Percentiles rank a stretch among this genome's conserved stretches.
Evolutionary conservation across 2,113 vertebrate species (phyloP).

Genomic region (Lutjanus erythropterus): DNA sequence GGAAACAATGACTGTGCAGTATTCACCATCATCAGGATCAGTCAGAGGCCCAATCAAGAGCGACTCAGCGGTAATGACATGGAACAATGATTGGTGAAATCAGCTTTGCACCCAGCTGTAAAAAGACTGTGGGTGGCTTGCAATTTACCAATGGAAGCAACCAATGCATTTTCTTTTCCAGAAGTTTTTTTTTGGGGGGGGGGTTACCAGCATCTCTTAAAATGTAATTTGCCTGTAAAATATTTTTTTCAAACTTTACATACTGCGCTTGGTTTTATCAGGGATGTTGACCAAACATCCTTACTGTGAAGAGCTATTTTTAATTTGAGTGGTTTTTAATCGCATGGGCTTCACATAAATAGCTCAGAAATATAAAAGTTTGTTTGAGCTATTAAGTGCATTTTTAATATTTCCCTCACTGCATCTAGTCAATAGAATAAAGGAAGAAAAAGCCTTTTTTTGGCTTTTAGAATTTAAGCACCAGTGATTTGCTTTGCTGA

Average conservation of each 20-base stretch:
- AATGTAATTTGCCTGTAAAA: neutral
- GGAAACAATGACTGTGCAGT: slow-evolving; percentile 56
- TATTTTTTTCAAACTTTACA: neutral
- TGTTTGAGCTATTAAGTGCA: slow-evolving; percentile 24
- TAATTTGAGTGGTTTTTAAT: neutral
- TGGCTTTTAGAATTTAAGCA: slow-evolving; percentile 18
- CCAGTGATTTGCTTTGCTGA: slow-evolving; percentile 24
- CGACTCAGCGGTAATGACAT: slow-evolving; percentile 59
- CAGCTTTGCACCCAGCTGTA: slow-evolving; percentile 39
- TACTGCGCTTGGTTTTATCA: neutral
- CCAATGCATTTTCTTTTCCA: neutral
- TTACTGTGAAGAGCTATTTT: neutral
- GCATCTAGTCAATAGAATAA: slow-evolving; percentile 18
- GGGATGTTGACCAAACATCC: neutral
- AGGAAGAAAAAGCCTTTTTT: slow-evolving; percentile 4
- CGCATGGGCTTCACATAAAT: neutral
- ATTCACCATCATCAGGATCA: slow-evolving; percentile 54
- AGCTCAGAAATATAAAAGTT: neutral
- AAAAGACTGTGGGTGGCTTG: neutral
- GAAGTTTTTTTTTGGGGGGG: neutral
- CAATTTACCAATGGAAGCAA: neutral
- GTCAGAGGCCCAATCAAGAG: slow-evolving; percentile 48
- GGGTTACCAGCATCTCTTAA: slow-evolving; percentile 3
- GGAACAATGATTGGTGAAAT: slow-evolving; percentile 51
- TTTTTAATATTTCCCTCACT: slow-evolving; percentile 17